Evolutionary conservation across 2,797 vertebrate species (phyloP).

Genomic region (Melopsittacus undulatus): DNA sequence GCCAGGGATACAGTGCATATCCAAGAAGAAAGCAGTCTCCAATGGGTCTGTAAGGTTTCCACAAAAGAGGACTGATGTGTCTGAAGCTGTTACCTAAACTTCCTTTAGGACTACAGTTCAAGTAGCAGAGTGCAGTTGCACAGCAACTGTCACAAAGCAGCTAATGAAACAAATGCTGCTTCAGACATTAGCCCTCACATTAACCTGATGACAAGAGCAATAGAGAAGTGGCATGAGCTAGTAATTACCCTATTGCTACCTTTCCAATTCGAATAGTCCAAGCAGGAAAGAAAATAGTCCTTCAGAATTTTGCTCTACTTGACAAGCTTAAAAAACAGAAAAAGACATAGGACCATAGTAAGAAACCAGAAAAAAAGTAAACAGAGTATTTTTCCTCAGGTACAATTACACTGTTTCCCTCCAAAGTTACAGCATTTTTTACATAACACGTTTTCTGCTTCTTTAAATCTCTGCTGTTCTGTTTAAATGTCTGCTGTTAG

Average conservation of each 20-base stretch:
- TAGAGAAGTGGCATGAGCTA: background rate
- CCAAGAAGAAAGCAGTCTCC: background rate
- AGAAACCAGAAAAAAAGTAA: background rate
- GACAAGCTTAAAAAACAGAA: background rate
- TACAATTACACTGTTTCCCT: background rate
- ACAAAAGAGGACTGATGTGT: background rate
- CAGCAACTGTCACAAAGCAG: background rate
- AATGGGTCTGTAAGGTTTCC: background rate
- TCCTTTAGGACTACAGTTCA: background rate
- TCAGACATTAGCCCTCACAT: background rate
- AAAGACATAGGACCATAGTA: rapidly evolving
- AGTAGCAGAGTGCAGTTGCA: background rate
- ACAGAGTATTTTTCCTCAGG: background rate
- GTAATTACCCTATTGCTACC: background rate
- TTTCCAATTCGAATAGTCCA: background rate
- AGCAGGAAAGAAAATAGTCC: background rate
- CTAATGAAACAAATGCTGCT: background rate
- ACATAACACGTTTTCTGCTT: background rate
- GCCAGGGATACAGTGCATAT: rapidly evolving
- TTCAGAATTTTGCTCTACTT: background rate
- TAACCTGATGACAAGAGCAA: background rate
- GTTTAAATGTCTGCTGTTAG: background rate
- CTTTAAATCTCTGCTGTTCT: background rate
- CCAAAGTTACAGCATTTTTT: background rate
- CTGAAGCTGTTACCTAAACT: background rate